Evolutionary conservation across 2,888 invertebrate species (phyloP), one percentile per base, ranked within the genome.

Genomic region (Gnatocerus cornutus): DNA sequence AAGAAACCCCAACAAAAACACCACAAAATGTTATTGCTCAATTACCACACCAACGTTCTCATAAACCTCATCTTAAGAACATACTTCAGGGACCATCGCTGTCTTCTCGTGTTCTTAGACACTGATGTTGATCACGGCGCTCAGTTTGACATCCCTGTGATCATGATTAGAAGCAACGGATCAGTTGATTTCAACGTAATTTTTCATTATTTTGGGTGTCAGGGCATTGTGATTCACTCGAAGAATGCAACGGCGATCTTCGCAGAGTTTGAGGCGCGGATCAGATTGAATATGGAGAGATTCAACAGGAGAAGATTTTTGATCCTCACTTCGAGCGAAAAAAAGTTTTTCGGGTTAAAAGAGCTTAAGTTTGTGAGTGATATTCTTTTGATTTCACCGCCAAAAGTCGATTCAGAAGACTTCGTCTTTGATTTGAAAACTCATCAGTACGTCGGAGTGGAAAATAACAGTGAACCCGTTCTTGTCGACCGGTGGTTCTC

Each of bases 51-150:
- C 45, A 65, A 27, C 21, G 45, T 70, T 16, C 39, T 72, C 7
- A 41, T 56, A 7, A 50, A 71, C 16, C 41, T 69, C 0, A 68
- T 72, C 8, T 50, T 72, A 5, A 45, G 66, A 4, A 27, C 27
- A 1, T 72, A 73, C 61, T 67, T 56, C 21, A 12, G 16, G 0
- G 29, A 65, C 48, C 27, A 37, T 9, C 45, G 66, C 33, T 74
- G 74, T 68, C 30, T 73, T 0, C 16, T 74, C 3, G 13, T 74
- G 12, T 29, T 74, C 21, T 21, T 55, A 0, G 73, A 74, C 50
- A 7, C 55, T n/a, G 55, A 53, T 63, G 52, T 72, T 6, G 27
- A 55, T 13, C 69, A 73, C 58, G 12, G 0, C 7, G 67, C 59
- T 21, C 33, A 33, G 7, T 7, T 4, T 13, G 10, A 37, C 13